phyloP scores from a whole-genome alignment of 2,797 vertebrate genomes.

The Echeneis naucrates region DNA sequence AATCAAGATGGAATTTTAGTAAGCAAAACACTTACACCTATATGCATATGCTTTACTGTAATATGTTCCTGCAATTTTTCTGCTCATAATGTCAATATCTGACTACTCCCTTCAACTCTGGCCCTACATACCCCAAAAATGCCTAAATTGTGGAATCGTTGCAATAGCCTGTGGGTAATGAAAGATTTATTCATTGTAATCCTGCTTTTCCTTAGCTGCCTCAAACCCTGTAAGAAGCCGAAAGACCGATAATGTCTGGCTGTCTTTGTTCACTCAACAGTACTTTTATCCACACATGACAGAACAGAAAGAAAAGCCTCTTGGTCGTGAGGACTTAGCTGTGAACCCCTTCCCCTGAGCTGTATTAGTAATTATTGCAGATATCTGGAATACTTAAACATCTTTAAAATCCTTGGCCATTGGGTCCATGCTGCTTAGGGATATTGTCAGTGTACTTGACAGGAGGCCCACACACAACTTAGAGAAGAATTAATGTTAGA shows the following conservation, averaged over 20 bases:
- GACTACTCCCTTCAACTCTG: not conserved
- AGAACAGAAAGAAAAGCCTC: slow-evolving; percentile 56
- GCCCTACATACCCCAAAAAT: not conserved
- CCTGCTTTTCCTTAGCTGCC: slow-evolving; percentile 14
- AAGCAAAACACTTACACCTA: not conserved
- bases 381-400: slow-evolving; percentile 51
- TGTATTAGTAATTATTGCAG: slow-evolving; percentile 40
- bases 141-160: not conserved
- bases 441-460: slow-evolving; percentile 28
- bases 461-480: slow-evolving; percentile 25
- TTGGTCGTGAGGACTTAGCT: slow-evolving; percentile 43
- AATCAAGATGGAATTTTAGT: not conserved
- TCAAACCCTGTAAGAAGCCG: slow-evolving; percentile 52
- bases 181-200: slow-evolving; percentile 28
- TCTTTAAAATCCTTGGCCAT: slow-evolving; percentile 28
- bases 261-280: slow-evolving; percentile 42
- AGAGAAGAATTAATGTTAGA: too few relatives aligned
- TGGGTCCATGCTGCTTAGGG: slow-evolving; percentile 24
- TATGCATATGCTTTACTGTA: too few relatives aligned
- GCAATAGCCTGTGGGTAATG: slow-evolving; percentile 4
- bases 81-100: not conserved
- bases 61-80: not conserved
- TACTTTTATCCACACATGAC: slow-evolving; percentile 58
- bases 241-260: slow-evolving; percentile 34
- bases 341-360: slow-evolving; percentile 37